phyloP scores from a whole-genome alignment of 2,797 vertebrate genomes.

The Myotis myotis region DNA sequence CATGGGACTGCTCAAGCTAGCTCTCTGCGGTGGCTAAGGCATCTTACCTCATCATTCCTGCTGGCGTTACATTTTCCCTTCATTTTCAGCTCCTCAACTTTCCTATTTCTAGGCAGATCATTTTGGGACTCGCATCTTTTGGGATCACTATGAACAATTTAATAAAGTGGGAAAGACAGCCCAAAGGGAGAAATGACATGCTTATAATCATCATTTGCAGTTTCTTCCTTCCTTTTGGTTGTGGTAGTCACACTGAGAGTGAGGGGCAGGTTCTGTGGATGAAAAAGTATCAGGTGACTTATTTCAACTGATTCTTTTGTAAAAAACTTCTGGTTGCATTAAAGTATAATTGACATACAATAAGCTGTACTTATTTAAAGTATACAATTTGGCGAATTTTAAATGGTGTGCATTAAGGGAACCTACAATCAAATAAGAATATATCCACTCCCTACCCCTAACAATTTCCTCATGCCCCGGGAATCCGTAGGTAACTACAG shows the following conservation, averaged over 20 bases:
- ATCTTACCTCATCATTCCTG: not conserved
- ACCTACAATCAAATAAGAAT: not conserved
- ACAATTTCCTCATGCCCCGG: not conserved
- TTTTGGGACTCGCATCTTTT: not conserved
- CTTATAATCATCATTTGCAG: not conserved
- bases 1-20: accelerated
- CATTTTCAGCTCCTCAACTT: not conserved
- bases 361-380: not conserved
- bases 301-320: not conserved
- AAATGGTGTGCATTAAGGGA: not conserved
- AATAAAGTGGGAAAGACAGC: not conserved
- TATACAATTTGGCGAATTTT: not conserved
- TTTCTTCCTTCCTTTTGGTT: not conserved
- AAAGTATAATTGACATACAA: not conserved
- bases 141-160: not conserved
- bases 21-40: not conserved
- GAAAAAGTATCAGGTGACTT: not conserved
- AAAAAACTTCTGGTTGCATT: not conserved
- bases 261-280: not conserved
- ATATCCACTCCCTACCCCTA: not conserved
- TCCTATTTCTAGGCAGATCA: not conserved
- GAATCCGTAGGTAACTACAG: not conserved
- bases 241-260: not conserved
- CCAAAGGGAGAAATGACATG: not conserved
- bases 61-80: not conserved